phyloP scores from a whole-genome alignment of 2,888 invertebrate genomes.

The Dinocampus coccinellae region DNA sequence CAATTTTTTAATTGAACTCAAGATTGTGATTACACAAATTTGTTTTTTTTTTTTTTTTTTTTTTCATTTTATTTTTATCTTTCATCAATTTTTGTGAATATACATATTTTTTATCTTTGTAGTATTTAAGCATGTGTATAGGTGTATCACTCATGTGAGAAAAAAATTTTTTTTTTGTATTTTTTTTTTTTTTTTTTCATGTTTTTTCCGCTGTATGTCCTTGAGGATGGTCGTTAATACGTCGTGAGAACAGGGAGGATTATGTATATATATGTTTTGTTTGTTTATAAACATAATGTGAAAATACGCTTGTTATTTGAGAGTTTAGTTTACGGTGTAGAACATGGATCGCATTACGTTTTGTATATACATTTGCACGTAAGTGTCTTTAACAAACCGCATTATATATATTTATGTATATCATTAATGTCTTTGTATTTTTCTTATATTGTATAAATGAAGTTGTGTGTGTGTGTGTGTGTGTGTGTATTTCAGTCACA shows the following conservation, averaged over 20 bases:
- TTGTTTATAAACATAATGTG: too few species aligned
- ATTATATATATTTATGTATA: constrained; percentile 54
- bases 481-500: too few species aligned
- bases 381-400: constrained; percentile 52
- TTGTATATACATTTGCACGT: not conserved
- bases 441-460: constrained; percentile 9
- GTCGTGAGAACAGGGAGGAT: not conserved
- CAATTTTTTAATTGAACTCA: too few species aligned
- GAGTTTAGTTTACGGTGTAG: not conserved
- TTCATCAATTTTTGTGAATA: too few species aligned
- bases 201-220: not conserved
- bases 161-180: too few species aligned
- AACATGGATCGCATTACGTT: constrained; percentile 32
- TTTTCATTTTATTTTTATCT: too few species aligned
- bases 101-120: too few species aligned
- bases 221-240: not conserved
- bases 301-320: not conserved
- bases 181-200: not conserved
- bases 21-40: too few species aligned
- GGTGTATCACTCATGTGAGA: too few species aligned
- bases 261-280: constrained; percentile 4
- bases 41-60: too few species aligned
- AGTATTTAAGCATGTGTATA: too few species aligned
- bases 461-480: not conserved
- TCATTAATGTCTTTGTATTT: constrained; percentile 42